These are phyloP conservation scores for Metallyticus violacea DNA, from an alignment of 2,888 invertebrate genomes.

Conservation along the genomic window DNA sequence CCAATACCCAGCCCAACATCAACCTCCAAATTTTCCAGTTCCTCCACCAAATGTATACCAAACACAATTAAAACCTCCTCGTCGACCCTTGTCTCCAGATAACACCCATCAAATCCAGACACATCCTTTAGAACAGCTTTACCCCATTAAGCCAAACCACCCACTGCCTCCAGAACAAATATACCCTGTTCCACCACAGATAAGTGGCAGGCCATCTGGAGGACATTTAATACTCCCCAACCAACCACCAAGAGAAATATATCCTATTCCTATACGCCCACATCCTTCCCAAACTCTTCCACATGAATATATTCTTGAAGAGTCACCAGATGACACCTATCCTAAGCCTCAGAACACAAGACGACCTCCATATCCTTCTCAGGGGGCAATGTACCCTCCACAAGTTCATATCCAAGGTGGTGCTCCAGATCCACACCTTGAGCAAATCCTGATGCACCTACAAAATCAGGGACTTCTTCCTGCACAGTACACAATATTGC, in stretches of 20 bases:
- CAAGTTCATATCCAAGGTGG: background rate
- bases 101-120: too few species aligned
- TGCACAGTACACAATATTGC: conserved; percentile 20
- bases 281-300: background rate
- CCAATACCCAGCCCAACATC: background rate
- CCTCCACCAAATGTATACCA: background rate
- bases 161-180: background rate
- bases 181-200: background rate
- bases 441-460: conserved; percentile 45
- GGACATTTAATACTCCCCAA: background rate
- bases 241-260: background rate
- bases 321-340: background rate
- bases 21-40: background rate
- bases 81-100: background rate
- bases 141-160: background rate
- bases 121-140: background rate
- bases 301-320: background rate
- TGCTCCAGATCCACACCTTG: conserved; percentile 28
- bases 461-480: conserved; percentile 42
- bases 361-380: background rate
- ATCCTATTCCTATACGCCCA: background rate
- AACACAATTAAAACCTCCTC: conserved; percentile 1
- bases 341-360: background rate
- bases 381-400: background rate
- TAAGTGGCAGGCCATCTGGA: background rate